Base-by-base conservation (phyloP, 2,113 vertebrate species). In the Ammodytes dubius region DNA sequence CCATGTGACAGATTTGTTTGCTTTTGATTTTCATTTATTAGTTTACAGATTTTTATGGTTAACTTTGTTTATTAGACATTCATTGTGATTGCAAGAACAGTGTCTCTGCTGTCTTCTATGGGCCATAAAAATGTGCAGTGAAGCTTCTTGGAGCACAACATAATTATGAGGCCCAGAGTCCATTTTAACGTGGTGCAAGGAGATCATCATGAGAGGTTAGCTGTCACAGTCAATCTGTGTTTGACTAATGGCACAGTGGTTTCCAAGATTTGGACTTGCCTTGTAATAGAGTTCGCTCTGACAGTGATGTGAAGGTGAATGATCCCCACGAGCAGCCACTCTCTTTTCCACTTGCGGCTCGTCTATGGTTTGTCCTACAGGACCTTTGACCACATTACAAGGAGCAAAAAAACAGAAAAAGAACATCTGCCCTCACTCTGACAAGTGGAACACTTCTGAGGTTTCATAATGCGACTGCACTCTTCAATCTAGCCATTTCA, bases 151-250 rank as follows among this genome's bases (percentile, higher is more conserved):
- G 14, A 70, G 49, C 1, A 7, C 19, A 12, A 8, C 69, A 19
- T 27, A 53, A 73, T 83, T 65, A 45, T 57, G 60, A 59, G 39
- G 60, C 40, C 39, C 14, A 70, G 47, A 72, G 72, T 58, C 64
- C 2, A 15, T 42, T 87, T 81, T 85, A 63, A 67, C 83, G 67
- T 67, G 77, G 80, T 52, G 56, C 69, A 47, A 73, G 50, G 65
- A 82, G 71, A 77, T 83, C 86, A 70, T 86, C 66, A 79, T 37
- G 58, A 87, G 88, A 77, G 76, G 83, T 76, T 76, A 76, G 74
- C 83, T 92, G 89, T 91, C 90, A 90, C 78, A 70, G 64, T 84
- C 78, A 71, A 81, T 87, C 79, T 86, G 77, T 49, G 77, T 92
- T 90, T 85, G 91, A 88, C 86, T 81, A 87, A 87, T 86, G 87